Conservation (phyloP, 2,888 invertebrate species). For the Andricus curvator region DNA sequence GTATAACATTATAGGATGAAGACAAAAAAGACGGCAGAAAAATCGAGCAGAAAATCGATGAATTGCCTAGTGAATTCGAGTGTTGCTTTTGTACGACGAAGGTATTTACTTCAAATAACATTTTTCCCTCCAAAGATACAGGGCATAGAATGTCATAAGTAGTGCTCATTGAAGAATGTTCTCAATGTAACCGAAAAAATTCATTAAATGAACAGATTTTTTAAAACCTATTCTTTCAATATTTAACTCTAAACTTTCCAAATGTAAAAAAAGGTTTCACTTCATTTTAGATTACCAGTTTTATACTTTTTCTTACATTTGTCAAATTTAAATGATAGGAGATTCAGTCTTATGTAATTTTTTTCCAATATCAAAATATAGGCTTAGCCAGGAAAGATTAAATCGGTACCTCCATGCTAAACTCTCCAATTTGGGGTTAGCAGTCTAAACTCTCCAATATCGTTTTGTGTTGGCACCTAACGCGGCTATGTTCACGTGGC, state of each 20-base stretch:
- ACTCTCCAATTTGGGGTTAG: too few relatives aligned
- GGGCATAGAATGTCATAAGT: neutral
- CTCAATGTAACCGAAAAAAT: neutral
- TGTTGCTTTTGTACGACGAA: constrained; percentile 98
- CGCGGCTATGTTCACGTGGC: too few relatives aligned
- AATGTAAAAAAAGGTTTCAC: neutral
- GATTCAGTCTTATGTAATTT: too few relatives aligned
- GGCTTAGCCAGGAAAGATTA: too few relatives aligned
- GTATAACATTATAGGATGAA: constrained; percentile 78
- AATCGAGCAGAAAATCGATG: constrained; percentile 87
- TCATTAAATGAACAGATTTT: neutral
- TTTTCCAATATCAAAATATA: too few relatives aligned
- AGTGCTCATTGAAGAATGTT: neutral
- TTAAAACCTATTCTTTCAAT: constrained; percentile 47
- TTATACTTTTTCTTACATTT: too few relatives aligned
- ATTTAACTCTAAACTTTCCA: constrained; percentile 44
- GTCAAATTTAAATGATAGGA: too few relatives aligned
- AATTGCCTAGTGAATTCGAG: constrained; percentile 96
- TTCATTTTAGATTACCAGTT: too few relatives aligned
- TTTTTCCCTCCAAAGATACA: constrained; percentile 32
- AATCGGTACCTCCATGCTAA: too few relatives aligned
- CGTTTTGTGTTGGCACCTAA: too few relatives aligned
- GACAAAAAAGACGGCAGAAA: constrained; percentile 84
- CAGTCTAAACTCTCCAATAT: too few relatives aligned
- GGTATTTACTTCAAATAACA: constrained; percentile 82